phyloP scores from a whole-genome alignment of 1,140 invertebrate genomes.

The Drosophila ananassae region DNA sequence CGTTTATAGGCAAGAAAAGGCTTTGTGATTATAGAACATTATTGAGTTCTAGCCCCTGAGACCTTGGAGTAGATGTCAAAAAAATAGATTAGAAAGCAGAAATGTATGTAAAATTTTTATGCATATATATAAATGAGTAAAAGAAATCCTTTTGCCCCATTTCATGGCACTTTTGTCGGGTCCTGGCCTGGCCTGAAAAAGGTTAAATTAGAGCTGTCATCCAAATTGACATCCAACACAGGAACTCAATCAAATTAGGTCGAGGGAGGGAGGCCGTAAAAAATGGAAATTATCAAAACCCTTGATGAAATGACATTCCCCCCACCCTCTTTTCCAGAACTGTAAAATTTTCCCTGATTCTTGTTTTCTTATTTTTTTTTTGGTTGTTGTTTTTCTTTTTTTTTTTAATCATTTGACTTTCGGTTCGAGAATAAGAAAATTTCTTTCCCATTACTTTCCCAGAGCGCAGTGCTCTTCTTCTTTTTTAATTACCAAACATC shows the following conservation, averaged over 20 bases:
- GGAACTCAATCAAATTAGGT: conserved; percentile 78
- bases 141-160: background rate
- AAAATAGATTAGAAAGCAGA: too few relatives aligned
- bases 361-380: conserved; percentile 15
- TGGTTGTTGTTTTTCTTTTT: background rate
- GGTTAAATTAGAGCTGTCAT: conserved; percentile 39
- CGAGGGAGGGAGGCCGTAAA: background rate
- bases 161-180: background rate
- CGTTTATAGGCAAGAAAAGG: too few relatives aligned
- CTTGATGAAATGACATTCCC: background rate
- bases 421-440: conserved; percentile 28
- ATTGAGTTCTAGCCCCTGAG: too few relatives aligned
- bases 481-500: conserved; percentile 78
- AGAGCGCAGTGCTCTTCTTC: conserved; percentile 15
- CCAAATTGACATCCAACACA: conserved; percentile 63
- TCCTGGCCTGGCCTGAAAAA: conserved; percentile 11
- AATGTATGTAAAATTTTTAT: too few relatives aligned
- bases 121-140: too few relatives aligned
- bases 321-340: conserved; percentile 16
- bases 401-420: conserved; percentile 17
- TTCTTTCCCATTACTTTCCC: conserved; percentile 45
- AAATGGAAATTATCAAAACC: conserved; percentile 30
- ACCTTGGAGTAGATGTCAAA: too few relatives aligned
- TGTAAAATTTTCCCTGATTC: conserved; percentile 51
- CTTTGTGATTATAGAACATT: too few relatives aligned